Evolutionary conservation across 2,888 invertebrate species (phyloP).

Genomic region (Myathropa florea): DNA sequence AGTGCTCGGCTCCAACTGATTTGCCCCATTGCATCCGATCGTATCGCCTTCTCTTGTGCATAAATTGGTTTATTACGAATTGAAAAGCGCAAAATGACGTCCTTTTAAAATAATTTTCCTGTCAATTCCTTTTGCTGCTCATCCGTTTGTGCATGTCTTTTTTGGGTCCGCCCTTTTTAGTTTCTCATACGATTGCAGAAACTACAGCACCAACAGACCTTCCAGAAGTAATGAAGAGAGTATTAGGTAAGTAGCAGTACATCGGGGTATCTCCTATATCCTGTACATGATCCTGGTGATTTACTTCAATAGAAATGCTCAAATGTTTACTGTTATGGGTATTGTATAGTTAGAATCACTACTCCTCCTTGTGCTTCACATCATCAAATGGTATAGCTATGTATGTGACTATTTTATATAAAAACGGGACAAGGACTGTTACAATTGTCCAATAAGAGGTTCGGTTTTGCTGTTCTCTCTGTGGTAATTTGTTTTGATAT

Average conservation of each 20-base stretch:
- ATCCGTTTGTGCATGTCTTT: constrained; percentile 40
- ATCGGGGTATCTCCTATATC: constrained; percentile 2
- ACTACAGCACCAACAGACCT: constrained; percentile 3
- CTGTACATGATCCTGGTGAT: constrained; percentile 31
- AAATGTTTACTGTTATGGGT: neutral
- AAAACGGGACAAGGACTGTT: constrained; percentile 32
- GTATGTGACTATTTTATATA: constrained; percentile 40
- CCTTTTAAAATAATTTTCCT: constrained; percentile 70
- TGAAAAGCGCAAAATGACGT: constrained; percentile 68
- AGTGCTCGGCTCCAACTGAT: neutral
- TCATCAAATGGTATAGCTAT: neutral
- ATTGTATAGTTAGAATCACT: neutral
- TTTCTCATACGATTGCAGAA: constrained; percentile 16
- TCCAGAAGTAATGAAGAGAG: constrained; percentile 43
- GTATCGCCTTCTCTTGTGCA: constrained; percentile 40
- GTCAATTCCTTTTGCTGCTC: constrained; percentile 57
- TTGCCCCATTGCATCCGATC: constrained; percentile 29
- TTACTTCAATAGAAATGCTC: constrained; percentile 37
- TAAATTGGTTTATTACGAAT: constrained; percentile 67
- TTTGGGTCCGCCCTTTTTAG: neutral
- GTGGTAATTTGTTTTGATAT: constrained; percentile 57
- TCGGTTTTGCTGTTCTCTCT: constrained; percentile 30
- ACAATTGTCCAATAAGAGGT: constrained; percentile 48
- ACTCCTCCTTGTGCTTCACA: neutral
- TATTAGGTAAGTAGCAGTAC: constrained; percentile 17